phyloP scores from a whole-genome alignment of 2,888 invertebrate species.

The Parnassius glacialis region DNA sequence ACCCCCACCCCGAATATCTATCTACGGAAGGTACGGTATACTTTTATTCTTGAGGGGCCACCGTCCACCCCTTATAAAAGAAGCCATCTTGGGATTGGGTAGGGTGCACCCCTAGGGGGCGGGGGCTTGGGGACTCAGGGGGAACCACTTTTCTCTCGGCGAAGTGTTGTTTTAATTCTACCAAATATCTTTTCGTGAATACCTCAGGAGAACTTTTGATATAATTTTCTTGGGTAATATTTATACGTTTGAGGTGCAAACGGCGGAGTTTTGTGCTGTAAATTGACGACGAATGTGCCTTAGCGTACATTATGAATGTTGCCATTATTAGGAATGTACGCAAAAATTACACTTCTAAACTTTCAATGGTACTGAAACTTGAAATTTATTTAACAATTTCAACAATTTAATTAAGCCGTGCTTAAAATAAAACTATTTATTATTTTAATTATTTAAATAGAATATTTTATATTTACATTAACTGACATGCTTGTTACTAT shows the following conservation, averaged over 20 bases:
- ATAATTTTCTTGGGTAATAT: slow-evolving; percentile 74
- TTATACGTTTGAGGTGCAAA: slow-evolving; percentile 70
- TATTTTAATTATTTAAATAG: too few relatives aligned
- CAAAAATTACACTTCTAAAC: too few relatives aligned
- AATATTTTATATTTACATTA: too few relatives aligned
- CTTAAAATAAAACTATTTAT: too few relatives aligned
- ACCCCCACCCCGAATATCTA: slow-evolving; percentile 55
- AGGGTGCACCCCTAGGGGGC: slow-evolving; percentile 37
- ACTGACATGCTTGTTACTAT: too few relatives aligned
- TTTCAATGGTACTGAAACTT: too few relatives aligned
- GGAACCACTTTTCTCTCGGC: slow-evolving; percentile 73
- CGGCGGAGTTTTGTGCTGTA: slow-evolving; percentile 33
- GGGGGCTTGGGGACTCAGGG: slow-evolving; percentile 45
- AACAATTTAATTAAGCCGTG: too few relatives aligned
- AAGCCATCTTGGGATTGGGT: slow-evolving; percentile 78
- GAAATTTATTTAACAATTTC: too few relatives aligned
- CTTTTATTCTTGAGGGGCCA: slow-evolving; percentile 78
- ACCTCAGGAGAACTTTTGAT: slow-evolving; percentile 75
- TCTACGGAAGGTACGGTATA: slow-evolving; percentile 70
- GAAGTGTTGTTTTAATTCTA: slow-evolving; percentile 80
- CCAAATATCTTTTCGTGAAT: slow-evolving; percentile 80
- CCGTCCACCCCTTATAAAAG: slow-evolving; percentile 79
- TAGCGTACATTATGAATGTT: slow-evolving; percentile 1
- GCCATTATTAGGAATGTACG: not conserved
- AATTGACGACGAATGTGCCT: slow-evolving; percentile 22